phyloP scores from a whole-genome alignment of 2,888 invertebrate species.

The Microplitis deprimator region DNA sequence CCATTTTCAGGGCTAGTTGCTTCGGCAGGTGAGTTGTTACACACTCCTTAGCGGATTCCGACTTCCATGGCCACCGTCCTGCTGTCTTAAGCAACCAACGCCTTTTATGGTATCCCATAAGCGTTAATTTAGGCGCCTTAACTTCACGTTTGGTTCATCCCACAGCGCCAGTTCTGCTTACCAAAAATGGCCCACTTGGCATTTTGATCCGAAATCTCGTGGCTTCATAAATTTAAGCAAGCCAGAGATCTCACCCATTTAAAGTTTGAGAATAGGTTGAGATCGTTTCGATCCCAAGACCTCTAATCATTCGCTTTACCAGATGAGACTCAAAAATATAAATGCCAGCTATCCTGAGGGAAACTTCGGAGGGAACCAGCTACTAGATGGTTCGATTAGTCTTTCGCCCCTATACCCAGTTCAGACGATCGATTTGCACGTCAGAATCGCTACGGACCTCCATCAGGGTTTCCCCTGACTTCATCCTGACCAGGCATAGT shows the following conservation, averaged over 20 bases:
- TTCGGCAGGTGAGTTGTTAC: conserved; percentile 78
- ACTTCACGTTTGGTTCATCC: conserved; percentile 60
- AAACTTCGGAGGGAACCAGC: conserved; percentile 80
- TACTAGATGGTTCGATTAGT: conserved; percentile 76
- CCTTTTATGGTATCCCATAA: conserved; percentile 72
- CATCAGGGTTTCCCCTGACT: conserved; percentile 81
- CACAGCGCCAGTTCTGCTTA: conserved; percentile 52
- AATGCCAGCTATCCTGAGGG: too few relatives aligned
- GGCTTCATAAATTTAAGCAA: too few relatives aligned
- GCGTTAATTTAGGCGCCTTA: conserved; percentile 60
- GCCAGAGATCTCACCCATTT: too few relatives aligned
- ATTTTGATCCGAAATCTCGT: conserved; percentile 59
- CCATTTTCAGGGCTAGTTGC: conserved; percentile 80
- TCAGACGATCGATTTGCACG: conserved; percentile 86
- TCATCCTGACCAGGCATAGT: conserved; percentile 81
- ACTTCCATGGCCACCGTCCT: conserved; percentile 85
- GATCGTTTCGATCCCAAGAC: too few relatives aligned
- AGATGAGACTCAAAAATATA: too few relatives aligned
- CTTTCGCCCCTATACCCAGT: conserved; percentile 82
- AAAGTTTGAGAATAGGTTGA: too few relatives aligned
- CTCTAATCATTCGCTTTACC: too few relatives aligned
- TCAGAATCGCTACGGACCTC: conserved; percentile 83
- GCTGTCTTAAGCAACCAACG: conserved; percentile 77
- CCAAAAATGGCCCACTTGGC: conserved; percentile 49
- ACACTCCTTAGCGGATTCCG: conserved; percentile 75